These are phyloP conservation scores for rat (Rattus norvegicus) DNA, from an alignment of 2,113 vertebrate species.

Conservation along the genomic window DNA sequence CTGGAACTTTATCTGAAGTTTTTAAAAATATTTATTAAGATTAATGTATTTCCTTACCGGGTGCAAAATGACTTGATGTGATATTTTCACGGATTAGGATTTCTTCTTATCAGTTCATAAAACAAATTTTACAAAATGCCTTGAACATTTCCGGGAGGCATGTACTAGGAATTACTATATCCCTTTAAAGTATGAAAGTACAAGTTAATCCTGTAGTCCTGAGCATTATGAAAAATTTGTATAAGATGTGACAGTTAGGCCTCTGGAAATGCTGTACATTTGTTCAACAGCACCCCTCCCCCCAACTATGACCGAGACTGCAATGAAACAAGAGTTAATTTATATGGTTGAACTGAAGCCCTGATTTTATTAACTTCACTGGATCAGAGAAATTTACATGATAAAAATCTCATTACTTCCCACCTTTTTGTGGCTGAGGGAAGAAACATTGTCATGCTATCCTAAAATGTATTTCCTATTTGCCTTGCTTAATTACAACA, in stretches of 20 bases:
- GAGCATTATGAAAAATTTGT: conserved; percentile 57
- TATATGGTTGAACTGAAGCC: conserved; percentile 64
- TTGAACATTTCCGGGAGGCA: conserved; percentile 43
- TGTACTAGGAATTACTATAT: conserved; percentile 62
- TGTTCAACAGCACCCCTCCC: not conserved
- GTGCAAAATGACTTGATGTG: conserved; percentile 62
- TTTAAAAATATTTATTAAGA: conserved; percentile 68
- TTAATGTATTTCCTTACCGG: conserved; percentile 61
- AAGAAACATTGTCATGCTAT: not conserved
- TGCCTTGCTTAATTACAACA: conserved; percentile 28
- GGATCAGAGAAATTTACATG: conserved; percentile 50
- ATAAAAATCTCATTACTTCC: conserved; percentile 51
- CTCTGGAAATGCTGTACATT: conserved; percentile 55
- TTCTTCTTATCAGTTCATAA: conserved; percentile 67
- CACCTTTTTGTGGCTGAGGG: conserved; percentile 46
- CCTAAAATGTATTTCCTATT: conserved; percentile 56
- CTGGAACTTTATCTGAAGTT: conserved; percentile 65
- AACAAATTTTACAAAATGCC: conserved; percentile 72
- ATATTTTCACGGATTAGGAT: conserved; percentile 73
- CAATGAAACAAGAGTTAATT: conserved; percentile 59
- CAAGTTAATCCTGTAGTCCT: conserved; percentile 48
- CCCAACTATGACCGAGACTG: conserved; percentile 18
- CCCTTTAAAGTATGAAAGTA: conserved; percentile 77
- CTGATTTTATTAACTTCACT: conserved; percentile 59
- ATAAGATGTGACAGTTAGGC: conserved; percentile 63